Conservation (phyloP, 1,140 invertebrate genomes). For the Lasioglossum baleicum region DNA sequence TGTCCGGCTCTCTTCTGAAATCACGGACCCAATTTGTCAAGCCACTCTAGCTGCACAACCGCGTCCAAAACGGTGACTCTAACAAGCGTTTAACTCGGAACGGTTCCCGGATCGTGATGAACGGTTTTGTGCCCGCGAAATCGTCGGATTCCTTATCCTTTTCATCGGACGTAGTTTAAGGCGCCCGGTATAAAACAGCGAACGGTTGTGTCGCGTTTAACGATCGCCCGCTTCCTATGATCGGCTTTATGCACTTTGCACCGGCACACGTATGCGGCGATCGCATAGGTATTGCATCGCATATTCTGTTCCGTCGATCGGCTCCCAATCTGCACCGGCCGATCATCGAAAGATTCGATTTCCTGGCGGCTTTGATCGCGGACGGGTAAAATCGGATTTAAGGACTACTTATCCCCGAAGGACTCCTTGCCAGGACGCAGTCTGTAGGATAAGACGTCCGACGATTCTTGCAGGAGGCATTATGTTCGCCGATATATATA, state of each 20-base stretch:
- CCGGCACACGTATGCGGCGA: not conserved
- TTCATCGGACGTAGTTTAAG: too few relatives aligned
- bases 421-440: not conserved
- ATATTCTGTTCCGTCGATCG: conserved; percentile 52
- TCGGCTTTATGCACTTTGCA: conserved; percentile 45
- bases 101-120: too few relatives aligned
- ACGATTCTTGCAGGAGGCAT: conserved; percentile 3
- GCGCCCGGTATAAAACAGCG: not conserved
- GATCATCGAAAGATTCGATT: conserved; percentile 54
- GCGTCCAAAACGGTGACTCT: too few relatives aligned
- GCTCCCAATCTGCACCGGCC: conserved; percentile 48
- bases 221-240: conserved; percentile 15
- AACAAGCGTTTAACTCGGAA: too few relatives aligned
- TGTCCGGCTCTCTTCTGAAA: too few relatives aligned
- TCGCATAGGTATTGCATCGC: not conserved
- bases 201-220: not conserved
- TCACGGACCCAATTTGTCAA: too few relatives aligned
- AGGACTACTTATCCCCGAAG: conserved; percentile 38
- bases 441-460: conserved; percentile 16
- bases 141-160: too few relatives aligned
- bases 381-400: conserved; percentile 36
- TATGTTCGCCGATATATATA: not conserved
- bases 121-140: too few relatives aligned
- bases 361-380: conserved; percentile 39
- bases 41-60: too few relatives aligned